Conservation (phyloP, 2,113 vertebrate genomes). For the Archilochus colubris region DNA sequence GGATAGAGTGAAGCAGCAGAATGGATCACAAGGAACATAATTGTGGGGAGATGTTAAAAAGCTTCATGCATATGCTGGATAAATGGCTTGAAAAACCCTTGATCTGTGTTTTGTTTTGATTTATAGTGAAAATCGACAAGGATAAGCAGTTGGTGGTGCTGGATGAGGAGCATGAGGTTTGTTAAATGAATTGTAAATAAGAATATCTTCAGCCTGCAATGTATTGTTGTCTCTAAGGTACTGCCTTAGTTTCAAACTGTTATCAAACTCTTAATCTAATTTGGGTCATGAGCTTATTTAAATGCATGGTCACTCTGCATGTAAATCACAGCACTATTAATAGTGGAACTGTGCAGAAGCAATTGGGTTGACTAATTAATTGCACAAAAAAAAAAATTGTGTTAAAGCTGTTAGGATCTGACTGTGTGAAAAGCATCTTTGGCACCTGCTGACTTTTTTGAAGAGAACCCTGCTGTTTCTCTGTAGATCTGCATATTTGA, state of each 20-base stretch:
- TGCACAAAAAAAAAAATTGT: background rate
- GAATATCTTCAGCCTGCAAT: slow-evolving; percentile 68
- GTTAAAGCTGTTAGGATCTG: slow-evolving; percentile 5
- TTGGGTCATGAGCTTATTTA: slow-evolving; percentile 55
- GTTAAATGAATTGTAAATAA: slow-evolving; percentile 74
- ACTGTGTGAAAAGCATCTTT: background rate
- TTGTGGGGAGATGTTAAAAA: background rate
- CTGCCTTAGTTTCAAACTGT: slow-evolving; percentile 63
- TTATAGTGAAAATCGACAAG: slow-evolving; percentile 97
- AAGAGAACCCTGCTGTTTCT: slow-evolving; percentile 40
- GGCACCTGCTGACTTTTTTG: slow-evolving; percentile 31
- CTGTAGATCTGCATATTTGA: background rate
- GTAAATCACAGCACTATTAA: slow-evolving; percentile 55
- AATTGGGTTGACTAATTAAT: slow-evolving; percentile 33
- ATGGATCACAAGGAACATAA: background rate
- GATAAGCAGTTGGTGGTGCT: slow-evolving; percentile 92
- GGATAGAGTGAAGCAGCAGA: background rate
- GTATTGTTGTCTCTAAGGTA: slow-evolving; percentile 61
- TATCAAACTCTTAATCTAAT: slow-evolving; percentile 68
- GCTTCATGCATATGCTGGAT: background rate
- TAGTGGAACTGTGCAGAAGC: slow-evolving; percentile 20
- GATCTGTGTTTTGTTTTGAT: slow-evolving; percentile 60
- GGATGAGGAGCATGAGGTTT: slow-evolving; percentile 94
- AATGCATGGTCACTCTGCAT: slow-evolving; percentile 60
- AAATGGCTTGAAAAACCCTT: background rate